phyloP scores from a whole-genome alignment of 2,113 vertebrate species.

The Macrotus californicus region DNA sequence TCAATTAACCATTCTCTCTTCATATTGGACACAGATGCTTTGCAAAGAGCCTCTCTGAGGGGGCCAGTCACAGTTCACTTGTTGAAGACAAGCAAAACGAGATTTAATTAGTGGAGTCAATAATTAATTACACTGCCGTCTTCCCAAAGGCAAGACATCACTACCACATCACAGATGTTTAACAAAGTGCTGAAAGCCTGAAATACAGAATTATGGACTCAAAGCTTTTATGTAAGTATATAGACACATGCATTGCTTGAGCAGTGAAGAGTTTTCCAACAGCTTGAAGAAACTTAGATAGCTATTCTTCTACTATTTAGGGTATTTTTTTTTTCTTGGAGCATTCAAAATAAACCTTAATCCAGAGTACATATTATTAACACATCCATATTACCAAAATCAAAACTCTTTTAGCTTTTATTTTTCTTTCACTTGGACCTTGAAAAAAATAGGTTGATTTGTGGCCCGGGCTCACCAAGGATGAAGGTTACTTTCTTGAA shows the following conservation, averaged over 20 bases:
- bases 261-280: conserved; percentile 14
- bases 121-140: conserved; percentile 14
- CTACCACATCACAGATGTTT: conserved; percentile 23
- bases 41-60: background rate
- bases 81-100: conserved; percentile 35
- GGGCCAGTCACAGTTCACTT: conserved; percentile 29
- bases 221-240: conserved; percentile 8
- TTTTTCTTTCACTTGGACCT: background rate
- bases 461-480: background rate
- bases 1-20: background rate
- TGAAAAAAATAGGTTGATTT: background rate
- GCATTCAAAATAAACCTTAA: conserved; percentile 16
- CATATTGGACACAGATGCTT: background rate
- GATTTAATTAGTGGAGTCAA: conserved; percentile 26
- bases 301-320: background rate
- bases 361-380: background rate
- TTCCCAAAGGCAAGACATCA: conserved; percentile 45
- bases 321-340: background rate
- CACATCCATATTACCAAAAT: background rate
- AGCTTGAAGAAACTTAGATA: conserved; percentile 10
- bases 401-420: conserved; percentile 2
- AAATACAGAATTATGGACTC: conserved; percentile 53
- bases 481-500: background rate
- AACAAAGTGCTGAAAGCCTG: conserved; percentile 44
- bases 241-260: conserved; percentile 20